These are phyloP conservation scores for Cyprinella venusta DNA, from an alignment of 2,797 vertebrate genomes.

Conservation along the genomic window DNA sequence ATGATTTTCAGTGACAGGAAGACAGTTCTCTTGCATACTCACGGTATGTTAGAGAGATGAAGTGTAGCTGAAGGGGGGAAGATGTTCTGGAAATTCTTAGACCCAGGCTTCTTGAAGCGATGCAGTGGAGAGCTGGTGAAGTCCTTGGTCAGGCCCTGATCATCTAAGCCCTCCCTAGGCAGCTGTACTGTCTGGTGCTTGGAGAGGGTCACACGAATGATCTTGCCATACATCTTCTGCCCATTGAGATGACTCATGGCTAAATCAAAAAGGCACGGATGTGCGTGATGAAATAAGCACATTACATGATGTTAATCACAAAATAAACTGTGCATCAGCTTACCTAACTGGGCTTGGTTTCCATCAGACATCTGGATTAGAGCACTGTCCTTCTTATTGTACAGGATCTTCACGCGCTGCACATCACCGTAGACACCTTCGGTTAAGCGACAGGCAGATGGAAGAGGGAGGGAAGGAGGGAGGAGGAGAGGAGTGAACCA, in stretches of 20 bases:
- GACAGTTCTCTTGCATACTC: constrained; percentile 56
- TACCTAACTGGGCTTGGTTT: constrained; percentile 97
- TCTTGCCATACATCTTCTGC: constrained; percentile 98
- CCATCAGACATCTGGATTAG: constrained; percentile 97
- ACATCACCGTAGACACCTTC: constrained; percentile 98
- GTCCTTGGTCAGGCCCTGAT: constrained; percentile 97
- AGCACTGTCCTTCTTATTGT: constrained; percentile 99
- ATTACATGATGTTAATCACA: neutral
- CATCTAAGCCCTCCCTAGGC: constrained; percentile 95
- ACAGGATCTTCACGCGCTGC: constrained; percentile 99
- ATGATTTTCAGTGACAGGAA: neutral
- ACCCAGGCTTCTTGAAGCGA: constrained; percentile 98
- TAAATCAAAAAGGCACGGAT: constrained; percentile 61
- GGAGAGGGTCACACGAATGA: constrained; percentile 96
- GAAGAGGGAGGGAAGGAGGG: constrained; percentile 61
- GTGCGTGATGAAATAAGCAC: neutral
- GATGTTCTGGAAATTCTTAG: constrained; percentile 99
- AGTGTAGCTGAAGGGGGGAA: constrained; percentile 97
- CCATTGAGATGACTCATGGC: constrained; percentile 99
- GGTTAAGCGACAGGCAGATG: constrained; percentile 77
- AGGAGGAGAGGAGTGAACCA: constrained; percentile 73
- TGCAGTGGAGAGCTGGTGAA: constrained; percentile 96
- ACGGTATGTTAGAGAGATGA: constrained; percentile 97
- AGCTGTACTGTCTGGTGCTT: constrained; percentile 97
- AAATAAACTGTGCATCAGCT: constrained; percentile 51